Conservation (phyloP, 2,888 invertebrate genomes). For the Eilema griseolum region DNA sequence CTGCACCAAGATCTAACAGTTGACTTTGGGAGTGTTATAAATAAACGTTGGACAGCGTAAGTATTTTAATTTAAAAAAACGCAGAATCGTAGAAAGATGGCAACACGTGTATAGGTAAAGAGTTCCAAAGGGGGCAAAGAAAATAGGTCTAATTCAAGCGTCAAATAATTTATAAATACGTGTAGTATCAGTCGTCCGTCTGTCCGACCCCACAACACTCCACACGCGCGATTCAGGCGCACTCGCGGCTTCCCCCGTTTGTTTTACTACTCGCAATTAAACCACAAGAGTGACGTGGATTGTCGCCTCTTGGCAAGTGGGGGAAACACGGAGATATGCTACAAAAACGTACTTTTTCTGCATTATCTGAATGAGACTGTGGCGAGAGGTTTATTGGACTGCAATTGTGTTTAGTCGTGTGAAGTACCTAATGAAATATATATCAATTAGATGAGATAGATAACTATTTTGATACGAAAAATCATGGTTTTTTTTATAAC, state of each 20-base stretch:
- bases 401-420: constrained; percentile 22
- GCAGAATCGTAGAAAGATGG: no score
- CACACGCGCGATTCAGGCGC: constrained; percentile 59
- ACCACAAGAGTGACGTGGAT: constrained; percentile 83
- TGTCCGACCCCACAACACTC: constrained; percentile 50
- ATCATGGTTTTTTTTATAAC: no score
- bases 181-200: constrained; percentile 54
- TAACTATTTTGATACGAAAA: no score
- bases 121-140: no score
- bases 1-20: no score
- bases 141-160: no score
- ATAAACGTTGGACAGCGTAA: no score
- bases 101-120: no score
- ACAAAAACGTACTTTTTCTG: constrained; percentile 49
- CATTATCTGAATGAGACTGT: constrained; percentile 49
- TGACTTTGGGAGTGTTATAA: no score
- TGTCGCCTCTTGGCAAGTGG: constrained; percentile 72
- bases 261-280: constrained; percentile 85
- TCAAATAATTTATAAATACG: not conserved
- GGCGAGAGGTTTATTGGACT: constrained; percentile 44
- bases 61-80: not conserved
- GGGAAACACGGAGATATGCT: constrained; percentile 59
- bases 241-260: constrained; percentile 73
- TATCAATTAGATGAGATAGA: not conserved
- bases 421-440: not conserved